Evolutionary conservation across 2,888 invertebrate genomes (phyloP).

Genomic region (Ichneumon xanthorius): DNA sequence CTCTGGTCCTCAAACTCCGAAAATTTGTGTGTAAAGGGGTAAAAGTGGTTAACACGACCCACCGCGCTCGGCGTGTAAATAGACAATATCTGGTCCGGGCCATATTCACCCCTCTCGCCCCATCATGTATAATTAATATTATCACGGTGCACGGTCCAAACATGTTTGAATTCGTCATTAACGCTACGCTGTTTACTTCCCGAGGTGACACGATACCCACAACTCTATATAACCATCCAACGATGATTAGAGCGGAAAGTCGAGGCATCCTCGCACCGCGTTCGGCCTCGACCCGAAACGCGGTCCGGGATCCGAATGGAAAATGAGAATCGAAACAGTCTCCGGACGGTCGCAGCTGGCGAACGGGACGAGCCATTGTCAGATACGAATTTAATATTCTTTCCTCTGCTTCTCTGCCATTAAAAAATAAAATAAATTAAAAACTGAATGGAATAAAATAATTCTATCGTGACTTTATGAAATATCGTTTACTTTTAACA

Average conservation of each 20-base stretch:
- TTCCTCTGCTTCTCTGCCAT: not conserved
- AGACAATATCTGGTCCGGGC: not conserved
- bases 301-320: not conserved
- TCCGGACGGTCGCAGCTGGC: slow-evolving; percentile 2
- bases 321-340: slow-evolving; percentile 12
- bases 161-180: not conserved
- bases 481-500: slow-evolving; percentile 12
- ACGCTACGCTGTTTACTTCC: not conserved
- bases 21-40: not conserved
- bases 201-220: not conserved
- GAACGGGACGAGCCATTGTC: not conserved
- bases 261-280: not conserved
- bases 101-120: not conserved
- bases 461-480: not conserved
- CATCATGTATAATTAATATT: not conserved
- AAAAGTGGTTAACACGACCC: not conserved
- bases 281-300: not conserved
- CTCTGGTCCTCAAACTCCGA: not conserved
- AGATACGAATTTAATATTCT: not conserved
- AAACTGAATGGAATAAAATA: not conserved
- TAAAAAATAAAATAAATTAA: not conserved
- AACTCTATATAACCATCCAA: not conserved
- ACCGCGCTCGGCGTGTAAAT: not conserved
- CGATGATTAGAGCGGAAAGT: slow-evolving; percentile 7
- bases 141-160: not conserved